These are phyloP conservation scores for Tachyglossus aculeatus DNA, from an alignment of 2,797 vertebrate genomes.

Conservation along the genomic window DNA sequence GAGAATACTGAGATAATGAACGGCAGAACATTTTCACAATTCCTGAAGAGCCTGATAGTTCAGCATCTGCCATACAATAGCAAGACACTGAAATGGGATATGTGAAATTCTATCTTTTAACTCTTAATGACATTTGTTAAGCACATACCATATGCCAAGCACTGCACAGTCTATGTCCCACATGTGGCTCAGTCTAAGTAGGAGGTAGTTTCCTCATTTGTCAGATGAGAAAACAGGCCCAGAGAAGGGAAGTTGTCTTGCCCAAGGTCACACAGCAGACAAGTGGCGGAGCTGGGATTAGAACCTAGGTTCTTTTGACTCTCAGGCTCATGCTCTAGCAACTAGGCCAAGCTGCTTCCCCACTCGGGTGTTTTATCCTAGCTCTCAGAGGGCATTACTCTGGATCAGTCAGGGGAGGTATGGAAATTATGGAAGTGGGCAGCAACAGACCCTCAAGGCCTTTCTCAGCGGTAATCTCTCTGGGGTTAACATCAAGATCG, in stretches of 20 bases:
- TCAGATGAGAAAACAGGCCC: slow-evolving; percentile 13
- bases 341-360: slow-evolving; percentile 21
- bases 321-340: slow-evolving; percentile 3
- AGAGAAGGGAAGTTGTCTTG: slow-evolving; percentile 9
- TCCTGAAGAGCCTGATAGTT: not conserved
- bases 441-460: slow-evolving; percentile 47
- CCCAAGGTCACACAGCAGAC: not conserved
- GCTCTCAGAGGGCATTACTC: no score
- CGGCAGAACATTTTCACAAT: slow-evolving; percentile 3
- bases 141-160: no score
- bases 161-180: no score
- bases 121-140: no score
- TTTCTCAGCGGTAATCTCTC: slow-evolving; percentile 59
- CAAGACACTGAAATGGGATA: not conserved
- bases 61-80: slow-evolving; percentile 13
- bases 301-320: not conserved
- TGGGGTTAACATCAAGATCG: slow-evolving; percentile 53
- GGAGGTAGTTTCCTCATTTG: no score
- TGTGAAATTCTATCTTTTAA: slow-evolving; percentile 2
- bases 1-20: slow-evolving; percentile 14
- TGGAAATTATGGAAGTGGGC: no score
- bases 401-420: not conserved
- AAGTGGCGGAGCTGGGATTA: slow-evolving; percentile 4
- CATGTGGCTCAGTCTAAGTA: no score
- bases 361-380: no score